Conservation (phyloP, 1,140 invertebrate genomes). For the Panagrolaimus sp. region DNA sequence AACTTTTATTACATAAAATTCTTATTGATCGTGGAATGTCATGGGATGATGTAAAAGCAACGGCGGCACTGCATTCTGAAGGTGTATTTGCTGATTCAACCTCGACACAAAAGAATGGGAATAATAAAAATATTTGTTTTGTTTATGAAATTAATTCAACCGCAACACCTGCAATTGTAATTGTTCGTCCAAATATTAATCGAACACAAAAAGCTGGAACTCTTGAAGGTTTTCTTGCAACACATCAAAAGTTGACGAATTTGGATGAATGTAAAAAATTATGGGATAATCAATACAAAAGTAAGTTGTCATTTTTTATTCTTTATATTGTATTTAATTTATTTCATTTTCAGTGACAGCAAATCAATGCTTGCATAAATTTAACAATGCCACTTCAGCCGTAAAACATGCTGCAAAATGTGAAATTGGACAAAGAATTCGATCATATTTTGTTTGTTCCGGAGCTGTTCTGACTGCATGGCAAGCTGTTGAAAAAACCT, state of each 20-base stretch:
- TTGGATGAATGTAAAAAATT: not conserved
- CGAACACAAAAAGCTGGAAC: not conserved
- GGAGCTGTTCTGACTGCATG: constrained; percentile 91
- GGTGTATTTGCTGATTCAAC: not conserved
- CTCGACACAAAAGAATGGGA: not conserved
- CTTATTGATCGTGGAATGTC: constrained; percentile 82
- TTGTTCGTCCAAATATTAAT: not conserved
- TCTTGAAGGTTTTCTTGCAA: not conserved
- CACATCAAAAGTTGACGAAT: not conserved
- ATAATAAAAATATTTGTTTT: constrained; percentile 7
- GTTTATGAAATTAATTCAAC: constrained; percentile 4
- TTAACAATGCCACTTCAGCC: constrained; percentile 79
- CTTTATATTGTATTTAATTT: too few relatives aligned
- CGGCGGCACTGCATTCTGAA: not conserved
- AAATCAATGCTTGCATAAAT: constrained; percentile 47
- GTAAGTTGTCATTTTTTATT: constrained; percentile 11
- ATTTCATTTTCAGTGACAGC: constrained; percentile 22
- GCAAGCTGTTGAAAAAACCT: constrained; percentile 78
- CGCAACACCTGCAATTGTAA: not conserved
- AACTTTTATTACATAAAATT: constrained; percentile 58
- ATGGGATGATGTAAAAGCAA: constrained; percentile 66
- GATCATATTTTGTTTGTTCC: constrained; percentile 85
- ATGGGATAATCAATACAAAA: not conserved
- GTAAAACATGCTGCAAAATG: constrained; percentile 74
- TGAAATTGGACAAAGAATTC: constrained; percentile 81